phyloP scores from a whole-genome alignment of 2,888 invertebrate species.

The Bembecia ichneumoniformis region DNA sequence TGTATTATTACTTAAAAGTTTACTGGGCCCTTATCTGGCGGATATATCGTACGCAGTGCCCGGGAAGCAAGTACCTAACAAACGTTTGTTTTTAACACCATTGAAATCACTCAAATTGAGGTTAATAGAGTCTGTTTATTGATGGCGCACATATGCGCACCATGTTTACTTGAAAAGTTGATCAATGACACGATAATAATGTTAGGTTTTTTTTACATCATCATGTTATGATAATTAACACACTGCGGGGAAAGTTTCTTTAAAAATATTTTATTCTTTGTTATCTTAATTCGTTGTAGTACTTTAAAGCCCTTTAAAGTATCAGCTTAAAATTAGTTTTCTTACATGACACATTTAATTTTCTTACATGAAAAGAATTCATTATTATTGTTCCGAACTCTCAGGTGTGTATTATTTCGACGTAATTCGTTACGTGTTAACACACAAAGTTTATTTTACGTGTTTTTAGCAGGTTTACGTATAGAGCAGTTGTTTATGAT shows the following conservation, averaged over 20 bases:
- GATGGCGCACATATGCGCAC: conserved; percentile 66
- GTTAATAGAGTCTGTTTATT: conserved; percentile 63
- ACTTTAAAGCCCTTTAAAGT: no score
- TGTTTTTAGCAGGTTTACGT: conserved; percentile 28
- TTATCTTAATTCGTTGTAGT: no score
- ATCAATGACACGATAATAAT: conserved; percentile 46
- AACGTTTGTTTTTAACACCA: conserved; percentile 56
- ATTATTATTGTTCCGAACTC: no score
- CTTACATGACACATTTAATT: no score
- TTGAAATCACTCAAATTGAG: conserved; percentile 65
- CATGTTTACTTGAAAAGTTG: conserved; percentile 57
- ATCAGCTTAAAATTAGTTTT: no score
- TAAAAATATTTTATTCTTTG: no score
- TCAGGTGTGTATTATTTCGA: no score
- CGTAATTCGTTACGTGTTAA: conserved; percentile 17
- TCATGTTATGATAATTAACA: not conserved
- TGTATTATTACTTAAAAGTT: conserved; percentile 22
- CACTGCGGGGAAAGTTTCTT: no score
- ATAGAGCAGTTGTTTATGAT: conserved; percentile 60
- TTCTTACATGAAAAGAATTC: no score
- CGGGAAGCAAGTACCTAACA: conserved; percentile 54
- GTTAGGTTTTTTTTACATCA: conserved; percentile 18
- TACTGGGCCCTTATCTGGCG: conserved; percentile 51
- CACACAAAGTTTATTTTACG: not conserved
- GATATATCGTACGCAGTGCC: conserved; percentile 47